phyloP scores from a whole-genome alignment of 2,113 vertebrate species.

The Heterochromis multidens region DNA sequence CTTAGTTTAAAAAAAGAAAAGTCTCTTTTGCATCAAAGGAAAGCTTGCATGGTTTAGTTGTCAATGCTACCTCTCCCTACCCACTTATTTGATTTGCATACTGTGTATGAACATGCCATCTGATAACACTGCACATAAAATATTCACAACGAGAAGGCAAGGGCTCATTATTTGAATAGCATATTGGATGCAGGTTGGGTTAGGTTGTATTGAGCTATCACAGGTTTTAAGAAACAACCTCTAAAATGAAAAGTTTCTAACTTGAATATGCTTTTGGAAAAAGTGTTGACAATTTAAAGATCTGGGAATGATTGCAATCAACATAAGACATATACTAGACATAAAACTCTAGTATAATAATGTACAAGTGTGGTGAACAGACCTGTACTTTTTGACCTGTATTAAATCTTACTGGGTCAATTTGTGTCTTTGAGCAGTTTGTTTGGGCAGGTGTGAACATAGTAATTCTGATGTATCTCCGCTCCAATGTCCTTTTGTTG shows the following conservation, averaged over 20 bases:
- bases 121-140: constrained; percentile 24
- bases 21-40: background rate
- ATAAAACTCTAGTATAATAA: background rate
- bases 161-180: background rate
- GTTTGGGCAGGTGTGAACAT: background rate
- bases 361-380: background rate
- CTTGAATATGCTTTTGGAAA: background rate
- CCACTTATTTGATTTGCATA: constrained; percentile 43
- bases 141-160: background rate
- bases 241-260: background rate
- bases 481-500: background rate
- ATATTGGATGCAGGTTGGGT: background rate
- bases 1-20: background rate
- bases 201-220: background rate
- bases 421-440: background rate
- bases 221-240: background rate
- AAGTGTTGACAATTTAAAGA: background rate
- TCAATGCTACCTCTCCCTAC: background rate
- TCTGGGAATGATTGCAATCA: background rate
- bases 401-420: background rate
- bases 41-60: constrained; percentile 14
- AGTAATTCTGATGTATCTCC: background rate
- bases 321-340: too few relatives aligned
- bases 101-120: constrained; percentile 14
- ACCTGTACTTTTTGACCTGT: background rate